Percentiles rank a stretch among this genome's conserved stretches.
These are phyloP conservation scores for roundworm (Caenorhabditis elegans) DNA, from an alignment of 1,140 invertebrate genomes.

Conservation along the genomic window WBcel235 BX284603.4:13760501-13761000, in stretches of 20 bases:
- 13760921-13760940: slow-evolving; percentile 50
- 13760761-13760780: neutral
- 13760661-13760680: slow-evolving; percentile 53
- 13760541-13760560: slow-evolving; percentile 48
- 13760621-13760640: neutral
- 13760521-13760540: slow-evolving; percentile 36
- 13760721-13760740: slow-evolving; percentile 47
- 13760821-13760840: slow-evolving; percentile 1
- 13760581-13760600: slow-evolving; percentile 48
- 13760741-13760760: slow-evolving; percentile 53
- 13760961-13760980: slow-evolving; percentile 11
- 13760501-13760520: neutral
- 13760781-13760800: neutral
- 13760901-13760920: slow-evolving; percentile 57
- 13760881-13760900: slow-evolving; percentile 47
- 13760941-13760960: slow-evolving; percentile 16
- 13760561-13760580: slow-evolving; percentile 48
- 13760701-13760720: slow-evolving; percentile 15
- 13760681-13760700: slow-evolving; percentile 39
- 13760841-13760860: neutral
- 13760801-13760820: neutral
- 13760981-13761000: neutral
- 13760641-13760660: slow-evolving; percentile 59
- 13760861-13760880: neutral
- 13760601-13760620: slow-evolving; percentile 34